Conservation (phyloP, 1,140 invertebrate genomes). For the Ganaspis sp. region DNA sequence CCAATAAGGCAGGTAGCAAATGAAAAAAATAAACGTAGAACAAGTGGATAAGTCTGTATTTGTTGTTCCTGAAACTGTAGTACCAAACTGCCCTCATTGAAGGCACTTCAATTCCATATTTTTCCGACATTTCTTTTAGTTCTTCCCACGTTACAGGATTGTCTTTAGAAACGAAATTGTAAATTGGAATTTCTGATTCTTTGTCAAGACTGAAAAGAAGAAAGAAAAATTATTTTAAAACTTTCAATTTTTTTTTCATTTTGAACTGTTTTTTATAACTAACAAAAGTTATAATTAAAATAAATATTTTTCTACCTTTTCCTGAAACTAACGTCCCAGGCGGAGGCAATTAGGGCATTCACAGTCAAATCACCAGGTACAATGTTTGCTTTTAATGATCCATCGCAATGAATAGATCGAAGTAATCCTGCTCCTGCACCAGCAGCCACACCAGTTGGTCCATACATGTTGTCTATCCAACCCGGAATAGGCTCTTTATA, state of each 20-base stretch:
- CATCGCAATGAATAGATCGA: constrained; percentile 81
- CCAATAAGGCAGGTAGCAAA: constrained; percentile 81
- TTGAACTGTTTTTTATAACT: too few species aligned
- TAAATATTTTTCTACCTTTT: constrained; percentile 58
- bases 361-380: constrained; percentile 91
- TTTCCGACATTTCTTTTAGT: constrained; percentile 67
- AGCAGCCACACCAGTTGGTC: constrained; percentile 87
- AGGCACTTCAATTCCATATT: constrained; percentile 70
- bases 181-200: constrained; percentile 69
- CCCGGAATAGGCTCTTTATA: constrained; percentile 77
- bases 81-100: constrained; percentile 77
- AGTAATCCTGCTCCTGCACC: constrained; percentile 87
- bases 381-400: constrained; percentile 82
- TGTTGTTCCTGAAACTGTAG: constrained; percentile 77
- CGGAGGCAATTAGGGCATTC: constrained; percentile 86
- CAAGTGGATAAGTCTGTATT: constrained; percentile 73
- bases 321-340: constrained; percentile 81
- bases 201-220: constrained; percentile 52
- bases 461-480: constrained; percentile 95
- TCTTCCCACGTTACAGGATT: constrained; percentile 73
- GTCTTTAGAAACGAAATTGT: constrained; percentile 73
- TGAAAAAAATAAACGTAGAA: constrained; percentile 78
- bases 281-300: neutral
- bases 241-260: too few species aligned
- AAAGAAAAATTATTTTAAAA: neutral